Base-by-base conservation (phyloP, 2,113 vertebrate species). In the Microcebus tavaratra region DNA sequence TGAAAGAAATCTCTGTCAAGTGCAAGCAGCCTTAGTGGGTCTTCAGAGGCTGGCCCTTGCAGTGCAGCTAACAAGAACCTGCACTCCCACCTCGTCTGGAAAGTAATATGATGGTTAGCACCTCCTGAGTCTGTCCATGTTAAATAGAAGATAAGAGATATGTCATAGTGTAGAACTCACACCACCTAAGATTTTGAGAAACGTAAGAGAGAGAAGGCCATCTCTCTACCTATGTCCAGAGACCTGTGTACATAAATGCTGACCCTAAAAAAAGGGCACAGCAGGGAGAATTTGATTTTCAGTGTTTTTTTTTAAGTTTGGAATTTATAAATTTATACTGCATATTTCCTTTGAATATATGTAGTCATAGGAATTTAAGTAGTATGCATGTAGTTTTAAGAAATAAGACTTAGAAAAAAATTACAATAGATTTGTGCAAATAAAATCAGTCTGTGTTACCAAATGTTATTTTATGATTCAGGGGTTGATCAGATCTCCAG, bases 401-500 rank as follows among this genome's bases (percentile, higher is more conserved):
- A 96, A 92, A 70, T 63, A 92, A 79, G 27, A 13, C 36, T 76
- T 67, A 65, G 36, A 70, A 27, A 90, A 14, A 61, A 83, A 83
- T 75, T 75, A 55, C 1, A 72, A 85, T 63, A 61, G 21, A 70
- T 67, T 27, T 57, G 3, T 61, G 73, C 8, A 92, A 90, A 83
- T 79, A 89, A 89, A 53, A 21, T 67, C 93, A 55, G 23, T n/a
- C 34, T 73, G n/a, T 92, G 50, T 59, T 72, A 92, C 11, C 21
- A 91, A 91, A 78, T 78, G 29, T 94, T 95, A 87, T 93, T 90
- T 95, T 80, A 42, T 92, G 68, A 90, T 86, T 95, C 57, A 65
- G 27, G 8, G 63, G n/a, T 65, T 85, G 76, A 68, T 78, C 59
- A 72, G 50, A 90, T 90, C 36, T 80, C 53, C 78, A 78, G 65